These are phyloP conservation scores for Cinclus mexicanus DNA, from an alignment of 2,113 vertebrate genomes.

Conservation along the genomic window DNA sequence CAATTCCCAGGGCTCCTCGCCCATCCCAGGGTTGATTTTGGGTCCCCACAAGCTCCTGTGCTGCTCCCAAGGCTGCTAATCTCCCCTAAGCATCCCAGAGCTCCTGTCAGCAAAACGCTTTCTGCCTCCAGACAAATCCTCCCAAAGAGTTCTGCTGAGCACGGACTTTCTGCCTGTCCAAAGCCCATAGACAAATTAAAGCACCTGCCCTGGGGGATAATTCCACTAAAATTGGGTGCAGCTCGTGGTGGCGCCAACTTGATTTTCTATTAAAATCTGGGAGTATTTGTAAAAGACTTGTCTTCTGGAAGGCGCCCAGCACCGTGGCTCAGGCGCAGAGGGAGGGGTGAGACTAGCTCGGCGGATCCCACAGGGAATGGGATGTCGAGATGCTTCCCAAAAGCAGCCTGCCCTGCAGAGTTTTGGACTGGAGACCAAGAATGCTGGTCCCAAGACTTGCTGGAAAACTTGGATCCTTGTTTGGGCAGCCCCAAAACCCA, in stretches of 20 bases:
- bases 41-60: not conserved
- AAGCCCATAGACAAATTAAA: conserved; percentile 54
- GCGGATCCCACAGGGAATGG: not conserved
- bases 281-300: conserved; percentile 22
- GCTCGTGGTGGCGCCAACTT: not conserved
- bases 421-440: not conserved
- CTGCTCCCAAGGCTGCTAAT: conserved; percentile 10
- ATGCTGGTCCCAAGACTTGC: not conserved
- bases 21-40: not conserved
- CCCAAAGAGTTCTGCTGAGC: conserved; percentile 65
- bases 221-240: conserved; percentile 30
- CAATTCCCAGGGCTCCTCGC: accelerated
- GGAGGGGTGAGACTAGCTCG: not conserved
- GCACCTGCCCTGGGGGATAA: conserved; percentile 56
- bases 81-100: conserved; percentile 32
- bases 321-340: accelerated
- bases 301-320: not conserved
- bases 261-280: conserved; percentile 21
- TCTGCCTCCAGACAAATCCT: conserved; percentile 61
- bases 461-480: not conserved
- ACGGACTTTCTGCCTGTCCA: not conserved
- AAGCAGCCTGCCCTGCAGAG: not conserved
- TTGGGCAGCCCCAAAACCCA: not conserved
- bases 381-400: accelerated
- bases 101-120: conserved; percentile 53